Conservation (phyloP, 2,888 invertebrate genomes). For the Taenaris catops region DNA sequence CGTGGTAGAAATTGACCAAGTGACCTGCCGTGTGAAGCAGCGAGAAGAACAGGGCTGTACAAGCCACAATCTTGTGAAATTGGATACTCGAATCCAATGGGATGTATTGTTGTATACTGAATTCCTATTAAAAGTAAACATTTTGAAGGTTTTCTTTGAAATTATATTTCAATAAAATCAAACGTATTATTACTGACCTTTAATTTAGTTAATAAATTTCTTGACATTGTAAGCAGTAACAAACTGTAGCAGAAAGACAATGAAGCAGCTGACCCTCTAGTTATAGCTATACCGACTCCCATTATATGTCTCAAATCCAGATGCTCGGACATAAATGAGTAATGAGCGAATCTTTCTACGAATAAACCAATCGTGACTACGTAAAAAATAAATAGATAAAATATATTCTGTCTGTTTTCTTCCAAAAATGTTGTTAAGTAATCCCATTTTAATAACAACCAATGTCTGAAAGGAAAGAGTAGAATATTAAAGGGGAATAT, state of each 20-base stretch:
- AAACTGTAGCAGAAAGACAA: conserved; percentile 97
- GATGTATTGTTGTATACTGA: conserved; percentile 95
- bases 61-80: conserved; percentile 98
- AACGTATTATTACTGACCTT: no score
- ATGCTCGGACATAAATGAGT: conserved; percentile 97
- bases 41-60: conserved; percentile 96
- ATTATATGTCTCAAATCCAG: conserved; percentile 96
- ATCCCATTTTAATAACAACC: conserved; percentile 90
- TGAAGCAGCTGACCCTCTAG: conserved; percentile 95
- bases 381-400: conserved; percentile 96
- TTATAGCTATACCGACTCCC: conserved; percentile 98
- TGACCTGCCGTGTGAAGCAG: conserved; percentile 96
- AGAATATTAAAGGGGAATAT: no score
- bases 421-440: conserved; percentile 94
- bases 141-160: no score
- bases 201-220: conserved; percentile 93
- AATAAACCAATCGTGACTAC: conserved; percentile 97
- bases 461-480: conserved; percentile 71
- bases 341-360: conserved; percentile 96
- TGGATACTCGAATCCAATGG: conserved; percentile 97
- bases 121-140: conserved; percentile 76
- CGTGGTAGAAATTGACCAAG: conserved; percentile 98
- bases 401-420: conserved; percentile 97
- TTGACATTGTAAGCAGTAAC: conserved; percentile 94
- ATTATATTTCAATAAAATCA: no score